Percentiles rank a stretch among this genome's conserved stretches.
Evolutionary conservation across 2,797 vertebrate genomes (phyloP).

Genomic region (Catharus ustulatus): DNA sequence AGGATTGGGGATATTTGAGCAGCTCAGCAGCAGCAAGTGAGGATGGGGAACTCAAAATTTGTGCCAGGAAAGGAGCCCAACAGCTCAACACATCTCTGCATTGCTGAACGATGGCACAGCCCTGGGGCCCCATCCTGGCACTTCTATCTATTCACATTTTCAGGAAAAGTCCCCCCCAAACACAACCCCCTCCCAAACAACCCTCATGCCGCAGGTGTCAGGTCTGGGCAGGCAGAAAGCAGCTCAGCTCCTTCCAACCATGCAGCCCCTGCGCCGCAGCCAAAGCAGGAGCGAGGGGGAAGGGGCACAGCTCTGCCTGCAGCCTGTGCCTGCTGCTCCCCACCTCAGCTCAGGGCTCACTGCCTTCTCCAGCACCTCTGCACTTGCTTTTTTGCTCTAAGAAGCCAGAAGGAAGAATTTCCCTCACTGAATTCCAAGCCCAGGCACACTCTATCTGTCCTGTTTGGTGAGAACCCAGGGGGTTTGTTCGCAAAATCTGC

Average conservation of each 20-base stretch:
- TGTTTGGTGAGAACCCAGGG: background rate
- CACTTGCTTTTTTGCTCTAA: background rate
- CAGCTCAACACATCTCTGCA: fast-evolving
- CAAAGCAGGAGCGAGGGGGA: background rate
- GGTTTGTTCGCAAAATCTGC: background rate
- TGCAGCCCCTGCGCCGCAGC: background rate
- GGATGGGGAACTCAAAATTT: background rate
- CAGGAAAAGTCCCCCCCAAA: background rate
- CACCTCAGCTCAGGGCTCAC: background rate
- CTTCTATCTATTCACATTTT: background rate
- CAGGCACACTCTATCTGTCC: background rate
- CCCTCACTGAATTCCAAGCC: background rate
- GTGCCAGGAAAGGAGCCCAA: background rate
- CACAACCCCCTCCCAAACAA: background rate
- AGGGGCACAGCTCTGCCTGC: background rate
- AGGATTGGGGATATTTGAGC: background rate
- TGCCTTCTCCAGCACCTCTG: background rate
- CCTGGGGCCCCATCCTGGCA: background rate
- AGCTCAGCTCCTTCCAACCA: background rate
- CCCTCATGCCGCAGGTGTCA: background rate
- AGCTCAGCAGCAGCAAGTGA: background rate
- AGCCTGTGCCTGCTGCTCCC: background rate
- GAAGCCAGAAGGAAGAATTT: background rate
- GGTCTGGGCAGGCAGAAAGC: constrained; percentile 35
- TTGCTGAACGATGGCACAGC: background rate